These are phyloP conservation scores for Amphiura filiformis DNA, from an alignment of 35 echinoderm and acorn worm genomes.

Conservation along the genomic window DNA sequence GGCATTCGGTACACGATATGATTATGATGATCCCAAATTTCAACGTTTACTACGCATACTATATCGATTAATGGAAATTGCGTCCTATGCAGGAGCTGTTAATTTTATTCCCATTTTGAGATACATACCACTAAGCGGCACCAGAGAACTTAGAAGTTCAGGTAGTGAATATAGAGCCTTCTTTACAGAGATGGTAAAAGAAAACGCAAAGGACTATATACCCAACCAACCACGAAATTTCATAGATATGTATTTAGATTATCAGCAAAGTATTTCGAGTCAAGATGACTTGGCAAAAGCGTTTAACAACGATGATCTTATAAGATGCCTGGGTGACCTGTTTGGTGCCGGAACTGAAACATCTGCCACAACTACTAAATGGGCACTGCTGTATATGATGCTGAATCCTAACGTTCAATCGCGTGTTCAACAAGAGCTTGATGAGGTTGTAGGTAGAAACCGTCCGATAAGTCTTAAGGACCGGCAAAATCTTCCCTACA, in stretches of 20 bases:
- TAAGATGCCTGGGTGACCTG: constrained; percentile 27
- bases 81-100: neutral
- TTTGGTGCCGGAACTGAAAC: neutral
- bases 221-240: neutral
- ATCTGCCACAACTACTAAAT: neutral
- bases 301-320: neutral
- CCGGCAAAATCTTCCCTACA: constrained; percentile 43
- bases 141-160: neutral
- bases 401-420: constrained; percentile 31
- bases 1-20: neutral
- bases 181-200: neutral
- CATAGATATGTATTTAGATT: neutral
- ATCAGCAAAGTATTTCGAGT: neutral
- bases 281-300: neutral
- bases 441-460: constrained; percentile 35
- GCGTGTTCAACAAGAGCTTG: constrained; percentile 37
- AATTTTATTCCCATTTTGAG: neutral
- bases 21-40: neutral
- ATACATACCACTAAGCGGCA: neutral
- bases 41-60: neutral
- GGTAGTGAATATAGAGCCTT: neutral
- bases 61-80: neutral
- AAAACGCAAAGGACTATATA: neutral
- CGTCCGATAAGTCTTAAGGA: constrained; percentile 19
- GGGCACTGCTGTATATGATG: constrained; percentile 15